Percentiles rank a stretch among this genome's conserved stretches.
phyloP scores from a whole-genome alignment of 2,797 vertebrate species.

The Microchirus variegatus region DNA sequence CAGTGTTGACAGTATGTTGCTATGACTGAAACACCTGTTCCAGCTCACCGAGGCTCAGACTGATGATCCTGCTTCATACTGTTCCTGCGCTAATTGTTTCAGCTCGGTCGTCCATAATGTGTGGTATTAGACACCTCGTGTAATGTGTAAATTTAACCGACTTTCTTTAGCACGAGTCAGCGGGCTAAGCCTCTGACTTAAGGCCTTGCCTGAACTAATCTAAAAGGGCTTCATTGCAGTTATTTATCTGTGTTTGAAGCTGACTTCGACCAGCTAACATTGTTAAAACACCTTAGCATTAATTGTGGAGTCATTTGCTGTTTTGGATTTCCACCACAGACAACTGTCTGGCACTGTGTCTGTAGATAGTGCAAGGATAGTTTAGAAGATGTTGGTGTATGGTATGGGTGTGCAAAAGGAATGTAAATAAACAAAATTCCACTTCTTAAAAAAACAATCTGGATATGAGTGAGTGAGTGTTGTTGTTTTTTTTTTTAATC shows the following conservation, averaged over 20 bases:
- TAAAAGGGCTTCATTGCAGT: conserved; percentile 41
- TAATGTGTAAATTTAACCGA: conserved; percentile 72
- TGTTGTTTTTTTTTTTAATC: too few species aligned
- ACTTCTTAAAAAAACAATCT: too few species aligned
- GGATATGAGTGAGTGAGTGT: not conserved
- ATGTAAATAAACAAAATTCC: conserved; percentile 28
- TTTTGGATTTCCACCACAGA: conserved; percentile 43
- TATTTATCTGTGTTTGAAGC: conserved; percentile 59
- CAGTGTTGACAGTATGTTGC: conserved; percentile 42
- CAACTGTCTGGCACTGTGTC: conserved; percentile 33
- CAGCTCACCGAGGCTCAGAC: conserved; percentile 11
- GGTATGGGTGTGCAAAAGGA: conserved; percentile 5
- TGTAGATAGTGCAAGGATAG: conserved; percentile 23
- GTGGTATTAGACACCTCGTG: conserved; percentile 53
- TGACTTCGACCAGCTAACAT: conserved; percentile 51
- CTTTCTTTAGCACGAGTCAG: conserved; percentile 51
- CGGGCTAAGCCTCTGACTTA: conserved; percentile 57
- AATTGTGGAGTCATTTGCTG: conserved; percentile 39
- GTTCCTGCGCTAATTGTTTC: conserved; percentile 57
- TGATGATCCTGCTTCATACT: conserved; percentile 27
- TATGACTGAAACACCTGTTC: conserved; percentile 44
- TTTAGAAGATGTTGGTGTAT: conserved; percentile 16
- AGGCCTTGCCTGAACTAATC: conserved; percentile 23
- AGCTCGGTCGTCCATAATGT: conserved; percentile 65
- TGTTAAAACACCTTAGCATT: conserved; percentile 58